These are phyloP conservation scores for Nixonia krombeini DNA, from an alignment of 1,140 invertebrate species.

Conservation along the genomic window DNA sequence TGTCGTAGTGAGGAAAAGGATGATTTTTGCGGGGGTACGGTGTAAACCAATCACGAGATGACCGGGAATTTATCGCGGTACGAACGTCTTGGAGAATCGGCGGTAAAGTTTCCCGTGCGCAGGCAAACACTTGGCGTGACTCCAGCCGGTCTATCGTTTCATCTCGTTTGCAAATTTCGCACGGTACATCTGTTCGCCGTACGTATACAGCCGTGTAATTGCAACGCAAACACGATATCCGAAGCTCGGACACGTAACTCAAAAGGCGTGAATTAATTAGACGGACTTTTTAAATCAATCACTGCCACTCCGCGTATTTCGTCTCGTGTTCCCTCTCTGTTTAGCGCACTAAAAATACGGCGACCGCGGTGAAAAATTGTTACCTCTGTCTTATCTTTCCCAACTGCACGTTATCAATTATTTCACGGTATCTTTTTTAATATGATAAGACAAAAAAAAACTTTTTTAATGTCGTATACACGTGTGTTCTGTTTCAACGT, in stretches of 20 bases:
- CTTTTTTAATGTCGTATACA: too few relatives aligned
- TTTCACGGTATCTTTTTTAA: too few relatives aligned
- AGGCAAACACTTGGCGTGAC: slow-evolving; percentile 55
- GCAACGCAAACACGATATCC: slow-evolving; percentile 44
- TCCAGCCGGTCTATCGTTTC: slow-evolving; percentile 53
- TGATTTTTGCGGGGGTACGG: too few relatives aligned
- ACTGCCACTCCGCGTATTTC: too few relatives aligned
- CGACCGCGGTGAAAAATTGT: too few relatives aligned
- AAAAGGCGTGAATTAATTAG: slow-evolving; percentile 43
- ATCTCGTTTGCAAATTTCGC: slow-evolving; percentile 49
- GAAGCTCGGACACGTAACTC: slow-evolving; percentile 29
- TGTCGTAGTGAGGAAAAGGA: too few relatives aligned
- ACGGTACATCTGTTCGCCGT: slow-evolving; percentile 49
- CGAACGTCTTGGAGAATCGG: slow-evolving; percentile 30
- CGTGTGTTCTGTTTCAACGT: too few relatives aligned
- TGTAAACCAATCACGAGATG: slow-evolving; percentile 24
- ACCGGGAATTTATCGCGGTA: slow-evolving; percentile 17
- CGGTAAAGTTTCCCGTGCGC: slow-evolving; percentile 25
- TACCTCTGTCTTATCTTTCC: too few relatives aligned
- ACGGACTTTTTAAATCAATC: slow-evolving; percentile 27
- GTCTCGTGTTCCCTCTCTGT: too few relatives aligned
- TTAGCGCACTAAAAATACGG: too few relatives aligned
- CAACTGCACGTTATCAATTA: too few relatives aligned
- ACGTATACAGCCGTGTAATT: slow-evolving; percentile 49
- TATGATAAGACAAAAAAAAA: too few relatives aligned